These are phyloP conservation scores for Sebastes oblongus DNA, from an alignment of 2,797 vertebrate genomes.

Conservation along the genomic window DNA sequence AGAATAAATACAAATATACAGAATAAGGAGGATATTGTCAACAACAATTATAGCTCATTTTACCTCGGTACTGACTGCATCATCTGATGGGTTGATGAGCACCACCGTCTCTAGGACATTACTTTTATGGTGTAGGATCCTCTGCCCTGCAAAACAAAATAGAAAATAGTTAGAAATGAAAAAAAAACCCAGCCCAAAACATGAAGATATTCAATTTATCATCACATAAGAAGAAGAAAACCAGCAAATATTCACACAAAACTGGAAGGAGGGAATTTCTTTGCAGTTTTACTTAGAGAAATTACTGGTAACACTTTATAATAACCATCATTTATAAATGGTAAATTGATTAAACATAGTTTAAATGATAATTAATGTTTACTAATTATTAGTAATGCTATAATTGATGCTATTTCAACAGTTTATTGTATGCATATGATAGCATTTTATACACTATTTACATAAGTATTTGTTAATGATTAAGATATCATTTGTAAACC, in stretches of 20 bases:
- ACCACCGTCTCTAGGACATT: conserved; percentile 96
- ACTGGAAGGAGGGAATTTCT: fast-evolving
- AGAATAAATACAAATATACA: not conserved
- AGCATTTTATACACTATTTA: no score
- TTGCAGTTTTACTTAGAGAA: not conserved
- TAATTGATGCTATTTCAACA: no score
- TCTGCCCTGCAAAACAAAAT: conserved; percentile 86
- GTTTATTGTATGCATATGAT: no score
- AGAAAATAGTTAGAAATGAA: not conserved
- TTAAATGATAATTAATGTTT: no score
- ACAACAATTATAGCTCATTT: not conserved
- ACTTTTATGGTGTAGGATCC: conserved; percentile 98
- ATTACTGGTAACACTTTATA: not conserved
- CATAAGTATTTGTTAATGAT: no score
- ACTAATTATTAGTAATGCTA: no score
- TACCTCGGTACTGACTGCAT: conserved; percentile 96
- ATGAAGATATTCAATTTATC: not conserved
- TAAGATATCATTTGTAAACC: no score
- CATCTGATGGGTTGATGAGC: conserved; percentile 97
- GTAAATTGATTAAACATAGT: no score
- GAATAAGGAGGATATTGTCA: not conserved
- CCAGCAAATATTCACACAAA: not conserved
- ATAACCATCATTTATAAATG: no score
- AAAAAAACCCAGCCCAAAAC: not conserved
- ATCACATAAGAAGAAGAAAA: not conserved